These are phyloP conservation scores for Passer montanus DNA, from an alignment of 2,113 vertebrate genomes.

Conservation along the genomic window DNA sequence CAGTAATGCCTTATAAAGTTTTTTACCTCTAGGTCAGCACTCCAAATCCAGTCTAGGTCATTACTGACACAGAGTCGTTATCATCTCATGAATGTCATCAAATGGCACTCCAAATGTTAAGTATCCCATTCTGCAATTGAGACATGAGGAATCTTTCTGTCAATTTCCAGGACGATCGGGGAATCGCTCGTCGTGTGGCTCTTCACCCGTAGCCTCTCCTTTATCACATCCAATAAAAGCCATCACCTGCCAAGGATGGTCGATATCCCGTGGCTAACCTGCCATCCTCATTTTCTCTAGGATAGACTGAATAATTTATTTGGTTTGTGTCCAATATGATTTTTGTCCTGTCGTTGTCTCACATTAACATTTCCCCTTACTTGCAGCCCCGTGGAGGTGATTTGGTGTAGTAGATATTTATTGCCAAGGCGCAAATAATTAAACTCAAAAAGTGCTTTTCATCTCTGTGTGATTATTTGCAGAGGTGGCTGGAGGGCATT, in stretches of 20 bases:
- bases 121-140: neutral
- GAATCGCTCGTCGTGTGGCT: neutral
- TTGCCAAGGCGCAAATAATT: neutral
- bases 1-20: neutral
- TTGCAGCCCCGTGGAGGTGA: neutral
- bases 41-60: neutral
- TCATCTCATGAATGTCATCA: neutral
- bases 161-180: neutral
- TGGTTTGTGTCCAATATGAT: neutral
- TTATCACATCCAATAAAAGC: neutral
- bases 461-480: neutral
- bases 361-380: neutral
- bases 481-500: neutral
- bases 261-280: neutral
- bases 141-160: neutral
- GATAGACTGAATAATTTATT: neutral
- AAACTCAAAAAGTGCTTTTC: neutral
- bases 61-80: neutral
- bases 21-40: neutral
- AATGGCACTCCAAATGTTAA: slow-evolving; percentile 24
- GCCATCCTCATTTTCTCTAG: neutral
- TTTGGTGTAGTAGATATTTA: neutral
- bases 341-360: neutral
- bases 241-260: neutral
- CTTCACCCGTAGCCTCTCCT: neutral